phyloP scores from a whole-genome alignment of 1,140 invertebrate species.

The Apis dorsata region DNA sequence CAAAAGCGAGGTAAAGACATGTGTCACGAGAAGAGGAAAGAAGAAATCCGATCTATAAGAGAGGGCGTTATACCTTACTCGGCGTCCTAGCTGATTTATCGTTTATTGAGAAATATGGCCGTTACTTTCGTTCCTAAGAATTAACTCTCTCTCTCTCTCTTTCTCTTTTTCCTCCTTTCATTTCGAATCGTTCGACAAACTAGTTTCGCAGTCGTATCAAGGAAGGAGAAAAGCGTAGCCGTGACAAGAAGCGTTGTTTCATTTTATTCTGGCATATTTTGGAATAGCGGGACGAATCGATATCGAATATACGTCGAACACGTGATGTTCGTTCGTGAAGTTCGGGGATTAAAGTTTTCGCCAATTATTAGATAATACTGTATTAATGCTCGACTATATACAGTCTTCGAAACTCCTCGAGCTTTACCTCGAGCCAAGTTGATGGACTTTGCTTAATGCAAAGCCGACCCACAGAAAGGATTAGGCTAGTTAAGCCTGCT shows the following conservation, averaged over 20 bases:
- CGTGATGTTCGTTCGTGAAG: not conserved
- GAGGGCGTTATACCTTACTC: conserved; percentile 68
- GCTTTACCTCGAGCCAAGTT: conserved; percentile 50
- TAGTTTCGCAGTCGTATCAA: too few relatives aligned
- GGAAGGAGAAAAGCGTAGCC: not conserved
- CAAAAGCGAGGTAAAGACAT: conserved; percentile 33
- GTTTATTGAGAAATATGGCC: conserved; percentile 79
- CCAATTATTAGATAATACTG: conserved; percentile 14
- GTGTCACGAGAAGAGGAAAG: conserved; percentile 46
- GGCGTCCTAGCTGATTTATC: conserved; percentile 75
- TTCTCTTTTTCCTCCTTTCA: conserved; percentile 28
- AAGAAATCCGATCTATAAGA: conserved; percentile 66
- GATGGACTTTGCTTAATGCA: conserved; percentile 65
- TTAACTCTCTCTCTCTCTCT: conserved; percentile 69
- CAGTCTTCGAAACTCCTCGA: conserved; percentile 34
- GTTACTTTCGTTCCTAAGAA: conserved; percentile 64
- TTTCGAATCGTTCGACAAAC: conserved; percentile 41
- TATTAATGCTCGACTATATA: conserved; percentile 19
- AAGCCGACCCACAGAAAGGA: conserved; percentile 71
- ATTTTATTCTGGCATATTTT: not conserved
- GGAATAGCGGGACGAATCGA: not conserved
- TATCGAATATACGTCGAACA: not conserved
- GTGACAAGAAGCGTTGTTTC: not conserved
- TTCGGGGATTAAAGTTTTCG: conserved; percentile 1
- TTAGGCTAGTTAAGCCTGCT: conserved; percentile 70